Evolutionary conservation across 2,797 vertebrate genomes (phyloP).

Genomic region (Pangasius macronema): DNA sequence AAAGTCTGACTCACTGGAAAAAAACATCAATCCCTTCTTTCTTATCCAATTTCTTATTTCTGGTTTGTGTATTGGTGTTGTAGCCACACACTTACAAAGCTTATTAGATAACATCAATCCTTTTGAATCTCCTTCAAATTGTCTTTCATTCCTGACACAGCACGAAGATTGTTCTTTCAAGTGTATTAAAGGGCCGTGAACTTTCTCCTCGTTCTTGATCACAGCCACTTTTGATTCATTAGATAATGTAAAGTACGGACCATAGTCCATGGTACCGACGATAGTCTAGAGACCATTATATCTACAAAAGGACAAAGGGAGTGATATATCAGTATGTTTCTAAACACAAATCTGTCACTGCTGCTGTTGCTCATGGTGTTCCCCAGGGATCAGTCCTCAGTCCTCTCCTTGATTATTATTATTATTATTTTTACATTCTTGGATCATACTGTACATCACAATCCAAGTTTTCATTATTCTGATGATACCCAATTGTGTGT

Average conservation of each 20-base stretch:
- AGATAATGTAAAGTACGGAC: too few relatives aligned
- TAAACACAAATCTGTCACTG: neutral
- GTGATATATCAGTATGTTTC: neutral
- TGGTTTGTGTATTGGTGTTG: neutral
- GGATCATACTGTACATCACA: neutral
- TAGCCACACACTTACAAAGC: neutral
- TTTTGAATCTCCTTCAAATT: neutral
- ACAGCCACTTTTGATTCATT: neutral
- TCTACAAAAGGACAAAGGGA: too few relatives aligned
- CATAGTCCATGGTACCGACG: too few relatives aligned
- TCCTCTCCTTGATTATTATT: neutral
- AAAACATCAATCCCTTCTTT: neutral
- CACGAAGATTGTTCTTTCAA: neutral
- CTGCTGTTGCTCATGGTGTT: neutral
- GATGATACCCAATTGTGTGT: neutral
- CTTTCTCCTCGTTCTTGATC: neutral
- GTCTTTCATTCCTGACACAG: neutral
- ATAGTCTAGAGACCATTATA: too few relatives aligned
- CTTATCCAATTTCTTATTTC: neutral
- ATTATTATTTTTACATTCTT: neutral
- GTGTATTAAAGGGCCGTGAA: neutral
- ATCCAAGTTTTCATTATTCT: neutral
- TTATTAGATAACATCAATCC: neutral
- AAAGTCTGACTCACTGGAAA: too few relatives aligned
- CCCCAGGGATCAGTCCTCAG: neutral